These are phyloP conservation scores for Thryonomys swinderianus DNA, from an alignment of 2,113 vertebrate species.

Conservation along the genomic window DNA sequence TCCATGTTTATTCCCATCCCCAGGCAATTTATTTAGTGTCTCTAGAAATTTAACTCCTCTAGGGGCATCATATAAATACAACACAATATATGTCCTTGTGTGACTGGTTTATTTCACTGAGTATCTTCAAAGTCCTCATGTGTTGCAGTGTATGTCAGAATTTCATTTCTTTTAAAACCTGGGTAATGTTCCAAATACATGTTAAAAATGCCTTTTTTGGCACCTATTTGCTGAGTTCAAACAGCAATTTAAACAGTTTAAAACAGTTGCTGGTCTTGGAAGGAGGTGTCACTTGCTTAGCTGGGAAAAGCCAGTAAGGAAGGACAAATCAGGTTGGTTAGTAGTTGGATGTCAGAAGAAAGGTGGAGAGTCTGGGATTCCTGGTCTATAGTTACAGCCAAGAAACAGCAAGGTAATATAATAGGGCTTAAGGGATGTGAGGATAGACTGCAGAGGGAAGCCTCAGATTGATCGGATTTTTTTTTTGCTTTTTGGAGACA, in stretches of 20 bases:
- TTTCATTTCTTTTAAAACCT: neutral
- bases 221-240: neutral
- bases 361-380: neutral
- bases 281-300: neutral
- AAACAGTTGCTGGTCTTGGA: neutral
- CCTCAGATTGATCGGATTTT: no score
- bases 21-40: neutral
- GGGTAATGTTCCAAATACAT: neutral
- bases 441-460: neutral
- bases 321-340: neutral
- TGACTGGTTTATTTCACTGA: neutral
- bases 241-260: no score
- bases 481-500: no score
- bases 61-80: neutral
- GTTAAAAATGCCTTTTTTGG: constrained; percentile 2
- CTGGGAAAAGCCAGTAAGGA: neutral
- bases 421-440: neutral
- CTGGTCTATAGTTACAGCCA: neutral
- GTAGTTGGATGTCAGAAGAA: neutral
- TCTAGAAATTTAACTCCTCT: neutral
- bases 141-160: neutral
- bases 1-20: neutral
- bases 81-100: neutral
- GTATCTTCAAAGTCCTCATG: neutral
- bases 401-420: neutral